Percentiles rank a stretch among this genome's conserved stretches.
Conservation (phyloP, 1,140 invertebrate species). For the Drosophila bocqueti region DNA sequence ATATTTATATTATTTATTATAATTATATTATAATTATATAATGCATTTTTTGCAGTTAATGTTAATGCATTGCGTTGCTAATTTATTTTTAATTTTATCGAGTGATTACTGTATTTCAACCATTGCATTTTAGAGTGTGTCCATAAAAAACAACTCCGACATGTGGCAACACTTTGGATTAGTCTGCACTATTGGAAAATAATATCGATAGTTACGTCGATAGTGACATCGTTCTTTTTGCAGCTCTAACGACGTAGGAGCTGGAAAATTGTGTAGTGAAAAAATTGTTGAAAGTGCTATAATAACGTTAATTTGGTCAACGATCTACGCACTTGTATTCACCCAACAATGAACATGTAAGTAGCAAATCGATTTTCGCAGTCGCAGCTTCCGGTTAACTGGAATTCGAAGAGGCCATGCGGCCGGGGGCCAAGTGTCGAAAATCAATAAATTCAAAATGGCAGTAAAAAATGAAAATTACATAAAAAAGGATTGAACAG, state of each 20-base stretch:
- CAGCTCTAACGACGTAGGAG: constrained; percentile 52
- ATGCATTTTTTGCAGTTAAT: too few relatives aligned
- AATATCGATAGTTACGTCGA: not conserved
- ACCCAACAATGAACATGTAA: constrained; percentile 63
- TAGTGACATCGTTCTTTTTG: not conserved
- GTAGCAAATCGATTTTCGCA: constrained; percentile 5
- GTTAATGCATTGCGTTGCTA: too few relatives aligned
- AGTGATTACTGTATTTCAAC: not conserved
- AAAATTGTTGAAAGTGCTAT: constrained; percentile 64
- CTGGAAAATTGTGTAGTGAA: constrained; percentile 67
- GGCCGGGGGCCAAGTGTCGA: constrained; percentile 40
- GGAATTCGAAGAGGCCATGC: constrained; percentile 9
- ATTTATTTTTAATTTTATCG: not conserved
- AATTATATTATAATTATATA: too few relatives aligned
- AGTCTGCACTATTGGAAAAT: not conserved
- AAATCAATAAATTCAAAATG: constrained; percentile 83
- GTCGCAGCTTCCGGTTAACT: not conserved
- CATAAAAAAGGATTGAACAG: constrained; percentile 52
- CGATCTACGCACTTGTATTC: constrained; percentile 46
- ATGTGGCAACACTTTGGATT: not conserved
- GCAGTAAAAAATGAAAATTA: constrained; percentile 70
- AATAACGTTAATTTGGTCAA: constrained; percentile 53
- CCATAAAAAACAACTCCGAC: not conserved
- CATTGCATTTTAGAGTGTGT: constrained; percentile 1
- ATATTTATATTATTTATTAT: too few relatives aligned